Evolutionary conservation across 2,888 invertebrate species (phyloP).

Genomic region (Nasonia oneida): DNA sequence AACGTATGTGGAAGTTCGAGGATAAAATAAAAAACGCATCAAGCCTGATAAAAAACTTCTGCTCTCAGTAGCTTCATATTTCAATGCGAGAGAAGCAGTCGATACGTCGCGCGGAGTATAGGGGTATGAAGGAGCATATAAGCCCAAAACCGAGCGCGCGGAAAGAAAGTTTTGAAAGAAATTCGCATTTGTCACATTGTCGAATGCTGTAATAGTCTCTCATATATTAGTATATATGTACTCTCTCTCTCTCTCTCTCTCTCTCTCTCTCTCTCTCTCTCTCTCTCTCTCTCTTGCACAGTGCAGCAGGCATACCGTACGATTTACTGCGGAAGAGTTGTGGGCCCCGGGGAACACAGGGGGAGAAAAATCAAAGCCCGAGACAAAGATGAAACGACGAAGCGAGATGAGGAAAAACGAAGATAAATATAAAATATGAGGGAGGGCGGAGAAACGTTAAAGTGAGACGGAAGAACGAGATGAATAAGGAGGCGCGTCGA

Average conservation of each 20-base stretch:
- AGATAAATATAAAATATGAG: slow-evolving; percentile 55
- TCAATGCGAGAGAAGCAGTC: neutral
- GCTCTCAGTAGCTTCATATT: neutral
- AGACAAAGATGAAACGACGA: slow-evolving; percentile 46
- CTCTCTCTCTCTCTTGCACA: neutral
- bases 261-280: neutral
- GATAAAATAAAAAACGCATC: too few species aligned
- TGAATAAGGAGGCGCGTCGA: slow-evolving; percentile 7
- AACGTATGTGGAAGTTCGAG: too few species aligned
- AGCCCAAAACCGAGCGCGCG: neutral
- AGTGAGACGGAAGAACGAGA: slow-evolving; percentile 37
- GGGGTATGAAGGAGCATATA: too few species aligned
- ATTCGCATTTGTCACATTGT: slow-evolving; percentile 55
- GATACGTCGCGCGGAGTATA: too few species aligned
- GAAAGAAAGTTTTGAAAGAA: slow-evolving; percentile 46
- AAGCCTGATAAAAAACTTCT: neutral
- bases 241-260: slow-evolving; percentile 3
- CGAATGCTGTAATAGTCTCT: slow-evolving; percentile 48
- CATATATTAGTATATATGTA: slow-evolving; percentile 40
- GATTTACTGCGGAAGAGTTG: slow-evolving; percentile 56
- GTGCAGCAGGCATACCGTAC: neutral
- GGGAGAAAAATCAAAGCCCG: slow-evolving; percentile 50
- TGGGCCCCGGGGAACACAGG: slow-evolving; percentile 46
- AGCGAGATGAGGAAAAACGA: slow-evolving; percentile 53
- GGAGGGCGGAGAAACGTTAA: slow-evolving; percentile 32